Evolutionary conservation across 2,113 vertebrate genomes (phyloP).

Genomic region (Pteronura brasiliensis): DNA sequence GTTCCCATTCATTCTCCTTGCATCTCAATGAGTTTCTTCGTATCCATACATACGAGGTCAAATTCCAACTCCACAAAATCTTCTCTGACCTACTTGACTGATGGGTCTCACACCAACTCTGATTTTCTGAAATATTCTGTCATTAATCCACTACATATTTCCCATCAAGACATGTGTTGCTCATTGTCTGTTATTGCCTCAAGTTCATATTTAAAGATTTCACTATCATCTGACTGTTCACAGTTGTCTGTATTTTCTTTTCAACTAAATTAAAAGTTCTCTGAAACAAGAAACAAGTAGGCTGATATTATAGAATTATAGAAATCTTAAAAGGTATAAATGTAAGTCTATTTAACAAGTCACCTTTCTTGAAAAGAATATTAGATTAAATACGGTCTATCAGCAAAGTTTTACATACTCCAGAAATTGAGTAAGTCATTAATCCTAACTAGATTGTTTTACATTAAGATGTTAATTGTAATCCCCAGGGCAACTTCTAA

Average conservation of each 20-base stretch:
- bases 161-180: neutral
- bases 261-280: conserved; percentile 15
- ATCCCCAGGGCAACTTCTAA: neutral
- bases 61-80: neutral
- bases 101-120: neutral
- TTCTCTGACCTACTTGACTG: neutral
- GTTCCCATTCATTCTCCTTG: neutral
- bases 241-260: neutral
- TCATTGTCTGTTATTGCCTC: neutral
- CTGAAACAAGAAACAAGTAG: neutral
- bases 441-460: neutral
- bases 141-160: neutral
- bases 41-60: neutral
- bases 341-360: neutral
- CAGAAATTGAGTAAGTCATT: neutral
- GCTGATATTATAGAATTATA: neutral
- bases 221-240: neutral
- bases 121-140: neutral
- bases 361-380: neutral
- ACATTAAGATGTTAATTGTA: neutral
- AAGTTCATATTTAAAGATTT: neutral
- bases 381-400: neutral
- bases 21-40: neutral
- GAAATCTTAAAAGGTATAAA: neutral
- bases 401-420: neutral